Evolutionary conservation across 2,797 vertebrate species (phyloP).

Genomic region (Gorsachius magnificus): DNA sequence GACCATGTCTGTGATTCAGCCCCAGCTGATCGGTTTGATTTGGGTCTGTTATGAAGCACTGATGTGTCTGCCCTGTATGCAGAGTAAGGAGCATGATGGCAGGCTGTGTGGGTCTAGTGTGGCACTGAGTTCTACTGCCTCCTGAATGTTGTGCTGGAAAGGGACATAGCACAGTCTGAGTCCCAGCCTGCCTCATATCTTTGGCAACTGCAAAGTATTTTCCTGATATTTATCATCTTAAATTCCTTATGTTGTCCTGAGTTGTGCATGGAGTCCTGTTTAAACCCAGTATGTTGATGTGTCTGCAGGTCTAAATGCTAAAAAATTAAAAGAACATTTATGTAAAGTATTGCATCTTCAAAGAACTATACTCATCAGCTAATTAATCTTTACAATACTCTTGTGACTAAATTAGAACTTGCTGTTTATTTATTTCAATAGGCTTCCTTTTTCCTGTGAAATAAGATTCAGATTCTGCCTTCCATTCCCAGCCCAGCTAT

Average conservation of each 20-base stretch:
- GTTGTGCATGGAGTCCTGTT: neutral
- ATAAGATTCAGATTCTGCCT: neutral
- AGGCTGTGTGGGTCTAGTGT: neutral
- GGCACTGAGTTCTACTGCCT: neutral
- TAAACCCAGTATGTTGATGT: neutral
- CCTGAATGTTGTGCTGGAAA: neutral
- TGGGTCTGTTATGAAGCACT: fast-evolving
- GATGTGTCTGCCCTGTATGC: neutral
- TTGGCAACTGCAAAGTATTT: neutral
- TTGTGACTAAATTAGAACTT: neutral
- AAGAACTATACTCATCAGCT: neutral
- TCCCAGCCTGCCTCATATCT: neutral
- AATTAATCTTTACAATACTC: neutral
- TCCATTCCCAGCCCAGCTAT: neutral
- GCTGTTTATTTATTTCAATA: neutral
- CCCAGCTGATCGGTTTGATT: neutral
- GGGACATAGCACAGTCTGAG: neutral
- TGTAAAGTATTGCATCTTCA: neutral
- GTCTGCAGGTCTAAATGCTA: neutral
- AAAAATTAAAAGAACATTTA: neutral
- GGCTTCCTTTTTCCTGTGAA: neutral
- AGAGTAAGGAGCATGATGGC: neutral
- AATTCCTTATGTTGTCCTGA: neutral
- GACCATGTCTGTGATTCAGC: neutral
- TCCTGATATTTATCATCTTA: neutral